These are phyloP conservation scores for Clarias macrocephalus DNA, from an alignment of 2,113 vertebrate species.

Conservation along the genomic window DNA sequence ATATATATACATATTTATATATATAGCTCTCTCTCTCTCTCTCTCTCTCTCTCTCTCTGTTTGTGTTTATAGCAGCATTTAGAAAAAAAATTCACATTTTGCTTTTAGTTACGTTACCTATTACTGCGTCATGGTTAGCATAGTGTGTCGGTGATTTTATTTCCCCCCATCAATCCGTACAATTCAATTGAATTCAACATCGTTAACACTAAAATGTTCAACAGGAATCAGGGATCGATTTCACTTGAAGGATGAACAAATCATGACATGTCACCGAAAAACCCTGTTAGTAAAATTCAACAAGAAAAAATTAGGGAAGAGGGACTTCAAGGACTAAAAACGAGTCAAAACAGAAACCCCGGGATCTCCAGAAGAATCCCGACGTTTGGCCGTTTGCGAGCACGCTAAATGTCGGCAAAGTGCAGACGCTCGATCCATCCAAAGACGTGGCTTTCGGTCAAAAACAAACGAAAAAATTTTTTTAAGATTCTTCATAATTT, in stretches of 20 bases:
- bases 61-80: slow-evolving; percentile 50
- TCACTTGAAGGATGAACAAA: slow-evolving; percentile 31
- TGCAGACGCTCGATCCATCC: slow-evolving; percentile 62
- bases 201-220: background rate
- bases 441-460: slow-evolving; percentile 65
- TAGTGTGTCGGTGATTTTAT: slow-evolving; percentile 13
- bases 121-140: slow-evolving; percentile 51
- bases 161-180: background rate
- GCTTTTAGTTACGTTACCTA: slow-evolving; percentile 45
- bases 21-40: too few species aligned
- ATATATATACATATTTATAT: too few species aligned
- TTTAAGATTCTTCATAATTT: slow-evolving; percentile 79
- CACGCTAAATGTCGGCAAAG: slow-evolving; percentile 58
- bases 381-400: slow-evolving; percentile 48
- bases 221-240: slow-evolving; percentile 11
- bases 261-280: slow-evolving; percentile 42
- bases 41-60: background rate
- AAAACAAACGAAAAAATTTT: slow-evolving; percentile 36
- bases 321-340: slow-evolving; percentile 62
- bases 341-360: slow-evolving; percentile 54
- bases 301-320: slow-evolving; percentile 50
- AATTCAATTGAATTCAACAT: background rate
- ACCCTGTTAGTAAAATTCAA: slow-evolving; percentile 66
- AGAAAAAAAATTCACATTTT: slow-evolving; percentile 45
- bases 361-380: slow-evolving; percentile 40